These are phyloP conservation scores for Polyommatus iphigenia DNA, from an alignment of 2,888 invertebrate species.

Conservation along the genomic window DNA sequence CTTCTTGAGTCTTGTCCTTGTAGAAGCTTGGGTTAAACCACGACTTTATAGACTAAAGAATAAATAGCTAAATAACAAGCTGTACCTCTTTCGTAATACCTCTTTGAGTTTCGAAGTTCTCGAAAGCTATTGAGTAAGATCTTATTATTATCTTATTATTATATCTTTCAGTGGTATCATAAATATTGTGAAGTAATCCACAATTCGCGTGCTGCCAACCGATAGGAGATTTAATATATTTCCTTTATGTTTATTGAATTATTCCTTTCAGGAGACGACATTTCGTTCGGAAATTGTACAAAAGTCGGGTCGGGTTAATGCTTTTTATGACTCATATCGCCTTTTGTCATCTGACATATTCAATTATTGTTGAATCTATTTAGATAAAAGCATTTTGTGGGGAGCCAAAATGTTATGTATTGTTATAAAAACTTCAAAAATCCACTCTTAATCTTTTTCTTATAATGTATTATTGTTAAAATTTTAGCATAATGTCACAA, in stretches of 20 bases:
- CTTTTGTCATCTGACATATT: constrained; percentile 3
- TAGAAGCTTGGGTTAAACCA: no score
- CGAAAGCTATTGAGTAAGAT: constrained; percentile 30
- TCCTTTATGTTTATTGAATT: constrained; percentile 60
- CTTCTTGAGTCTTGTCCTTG: no score
- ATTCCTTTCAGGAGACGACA: constrained; percentile 23
- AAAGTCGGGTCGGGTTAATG: constrained; percentile 9
- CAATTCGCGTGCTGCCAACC: constrained; percentile 55
- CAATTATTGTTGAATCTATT: neutral
- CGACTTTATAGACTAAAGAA: neutral
- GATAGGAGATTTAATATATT: constrained; percentile 66
- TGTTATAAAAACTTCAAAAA: neutral
- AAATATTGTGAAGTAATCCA: constrained; percentile 54
- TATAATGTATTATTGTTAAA: no score
- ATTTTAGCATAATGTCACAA: no score
- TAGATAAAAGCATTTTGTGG: neutral
- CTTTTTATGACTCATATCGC: constrained; percentile 5
- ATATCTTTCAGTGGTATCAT: constrained; percentile 56
- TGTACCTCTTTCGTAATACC: neutral
- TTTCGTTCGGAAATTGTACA: constrained; percentile 28
- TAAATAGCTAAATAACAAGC: neutral
- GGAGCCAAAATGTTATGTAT: neutral
- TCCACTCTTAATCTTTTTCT: neutral
- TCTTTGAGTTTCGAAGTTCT: constrained; percentile 8
- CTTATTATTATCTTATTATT: constrained; percentile 45